Evolutionary conservation across 2,797 vertebrate species (phyloP).

Genomic region (Typhlichthys eigenmanni): DNA sequence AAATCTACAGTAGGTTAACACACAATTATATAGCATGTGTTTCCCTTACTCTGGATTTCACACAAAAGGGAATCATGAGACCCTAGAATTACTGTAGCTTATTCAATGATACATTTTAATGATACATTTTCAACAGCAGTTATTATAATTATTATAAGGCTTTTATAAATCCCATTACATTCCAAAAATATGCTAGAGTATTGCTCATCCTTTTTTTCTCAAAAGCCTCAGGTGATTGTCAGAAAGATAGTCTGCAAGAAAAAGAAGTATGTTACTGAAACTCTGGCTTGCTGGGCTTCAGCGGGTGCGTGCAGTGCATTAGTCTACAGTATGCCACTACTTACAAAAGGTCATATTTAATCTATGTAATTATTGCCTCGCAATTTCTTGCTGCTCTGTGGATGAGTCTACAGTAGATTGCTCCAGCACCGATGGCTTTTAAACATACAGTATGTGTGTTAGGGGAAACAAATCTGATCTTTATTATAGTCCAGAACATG

Average conservation of each 20-base stretch:
- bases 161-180: constrained; percentile 1
- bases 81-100: no score
- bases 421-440: constrained; percentile 37
- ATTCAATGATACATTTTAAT: background rate
- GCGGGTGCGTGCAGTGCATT: constrained; percentile 7
- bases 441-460: constrained; percentile 15
- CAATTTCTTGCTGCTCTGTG: constrained; percentile 43
- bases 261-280: constrained; percentile 1
- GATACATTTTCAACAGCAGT: constrained; percentile 8
- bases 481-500: constrained; percentile 17
- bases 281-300: constrained; percentile 1
- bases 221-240: background rate
- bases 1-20: no score
- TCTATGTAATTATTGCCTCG: constrained; percentile 62
- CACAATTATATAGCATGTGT: no score
- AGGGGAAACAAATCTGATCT: constrained; percentile 15
- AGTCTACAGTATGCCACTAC: constrained; percentile 17
- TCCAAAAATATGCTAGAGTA: background rate
- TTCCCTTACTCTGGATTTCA: no score
- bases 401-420: constrained; percentile 25
- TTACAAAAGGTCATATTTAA: constrained; percentile 68
- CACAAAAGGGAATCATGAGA: no score
- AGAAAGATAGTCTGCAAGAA: background rate
- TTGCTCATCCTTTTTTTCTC: constrained; percentile 1
- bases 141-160: background rate